phyloP scores from a whole-genome alignment of 2,797 vertebrate genomes.

The Anguilla marmorata region DNA sequence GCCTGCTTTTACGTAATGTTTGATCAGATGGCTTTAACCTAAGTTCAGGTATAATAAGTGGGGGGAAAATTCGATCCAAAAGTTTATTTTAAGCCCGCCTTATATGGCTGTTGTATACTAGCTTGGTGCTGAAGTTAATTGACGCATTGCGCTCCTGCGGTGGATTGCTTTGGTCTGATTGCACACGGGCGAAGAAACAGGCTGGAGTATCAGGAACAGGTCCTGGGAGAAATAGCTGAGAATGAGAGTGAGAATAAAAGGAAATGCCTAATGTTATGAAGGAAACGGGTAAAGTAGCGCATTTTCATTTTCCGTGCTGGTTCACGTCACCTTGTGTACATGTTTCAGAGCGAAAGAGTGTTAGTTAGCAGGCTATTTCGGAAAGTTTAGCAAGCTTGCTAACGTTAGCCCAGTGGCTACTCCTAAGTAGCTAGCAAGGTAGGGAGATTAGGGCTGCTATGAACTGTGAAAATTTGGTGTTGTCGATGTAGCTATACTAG shows the following conservation, averaged over 20 bases:
- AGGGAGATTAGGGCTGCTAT: not conserved
- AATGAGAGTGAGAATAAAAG: slow-evolving; percentile 29
- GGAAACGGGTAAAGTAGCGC: slow-evolving; percentile 41
- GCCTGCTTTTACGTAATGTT: not conserved
- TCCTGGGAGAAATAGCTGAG: slow-evolving; percentile 54
- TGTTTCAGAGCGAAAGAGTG: not conserved
- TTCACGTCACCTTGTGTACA: not conserved
- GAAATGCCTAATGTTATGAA: slow-evolving; percentile 48
- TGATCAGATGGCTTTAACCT: not conserved
- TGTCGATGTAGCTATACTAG: not conserved
- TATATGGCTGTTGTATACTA: not conserved
- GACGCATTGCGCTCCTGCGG: not conserved
- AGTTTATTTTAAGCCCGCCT: not conserved
- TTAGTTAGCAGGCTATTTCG: slow-evolving; percentile 36
- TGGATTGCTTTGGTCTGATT: slow-evolving; percentile 39
- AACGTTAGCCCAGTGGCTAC: not conserved
- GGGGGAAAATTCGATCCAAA: not conserved
- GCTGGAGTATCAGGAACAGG: slow-evolving; percentile 51
- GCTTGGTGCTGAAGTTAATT: not conserved
- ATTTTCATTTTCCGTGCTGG: not conserved
- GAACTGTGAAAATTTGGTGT: not conserved
- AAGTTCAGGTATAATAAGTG: not conserved
- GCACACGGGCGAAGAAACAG: not conserved
- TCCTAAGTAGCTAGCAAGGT: not conserved
- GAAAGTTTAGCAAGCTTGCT: slow-evolving; percentile 46